Conservation (phyloP, 53 echinoderm and acorn worm genomes). For the Pentamera pediparva region DNA sequence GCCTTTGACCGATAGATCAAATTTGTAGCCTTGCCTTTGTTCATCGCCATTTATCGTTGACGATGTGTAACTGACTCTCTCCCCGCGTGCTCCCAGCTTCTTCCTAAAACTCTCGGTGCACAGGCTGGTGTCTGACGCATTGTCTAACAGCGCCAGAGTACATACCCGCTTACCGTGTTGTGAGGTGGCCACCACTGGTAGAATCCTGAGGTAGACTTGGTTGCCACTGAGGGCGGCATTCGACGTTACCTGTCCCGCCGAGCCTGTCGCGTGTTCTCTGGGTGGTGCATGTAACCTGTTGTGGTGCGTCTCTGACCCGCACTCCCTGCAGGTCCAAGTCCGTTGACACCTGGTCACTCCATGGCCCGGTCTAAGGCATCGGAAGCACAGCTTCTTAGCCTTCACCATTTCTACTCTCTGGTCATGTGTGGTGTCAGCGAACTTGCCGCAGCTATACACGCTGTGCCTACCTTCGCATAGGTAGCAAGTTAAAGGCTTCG, state of each 20-base stretch:
- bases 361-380: constrained; percentile 33
- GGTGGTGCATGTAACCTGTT: constrained; percentile 23
- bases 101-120: constrained; percentile 39
- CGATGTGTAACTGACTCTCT: constrained; percentile 24
- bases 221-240: constrained; percentile 30
- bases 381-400: constrained; percentile 29
- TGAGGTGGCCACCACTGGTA: constrained; percentile 27
- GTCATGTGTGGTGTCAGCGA: not conserved
- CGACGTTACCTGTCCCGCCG: not conserved
- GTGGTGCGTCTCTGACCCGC: constrained; percentile 39
- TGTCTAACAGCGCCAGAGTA: constrained; percentile 33
- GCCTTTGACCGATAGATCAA: constrained; percentile 30
- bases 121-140: constrained; percentile 44
- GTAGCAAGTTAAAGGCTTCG: constrained; percentile 20
- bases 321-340: constrained; percentile 30
- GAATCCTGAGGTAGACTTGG: constrained; percentile 33
- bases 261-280: not conserved
- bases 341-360: constrained; percentile 10
- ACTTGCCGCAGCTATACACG: constrained; percentile 6
- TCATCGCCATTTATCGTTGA: constrained; percentile 31
- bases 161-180: constrained; percentile 25
- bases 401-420: constrained; percentile 14
- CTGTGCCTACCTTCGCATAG: constrained; percentile 17
- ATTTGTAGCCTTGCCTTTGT: constrained; percentile 34
- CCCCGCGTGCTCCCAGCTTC: constrained; percentile 13